These are phyloP conservation scores for Eupleurogrammus muticus DNA, from an alignment of 2,797 vertebrate species.

Conservation along the genomic window DNA sequence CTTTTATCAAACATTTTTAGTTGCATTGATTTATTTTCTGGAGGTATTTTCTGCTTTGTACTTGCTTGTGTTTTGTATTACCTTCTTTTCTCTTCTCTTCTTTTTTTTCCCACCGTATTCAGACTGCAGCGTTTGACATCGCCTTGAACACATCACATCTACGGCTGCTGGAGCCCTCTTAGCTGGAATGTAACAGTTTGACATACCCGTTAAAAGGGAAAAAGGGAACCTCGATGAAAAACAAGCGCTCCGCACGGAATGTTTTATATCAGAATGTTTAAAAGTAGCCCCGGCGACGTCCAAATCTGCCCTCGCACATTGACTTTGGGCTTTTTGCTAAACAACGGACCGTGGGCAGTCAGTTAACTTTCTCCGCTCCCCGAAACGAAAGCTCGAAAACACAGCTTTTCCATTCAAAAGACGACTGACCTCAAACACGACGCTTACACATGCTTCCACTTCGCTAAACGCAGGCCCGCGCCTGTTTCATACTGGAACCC, in stretches of 20 bases:
- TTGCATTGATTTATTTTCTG: not conserved
- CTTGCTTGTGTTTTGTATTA: not conserved
- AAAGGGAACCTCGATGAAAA: too few species aligned
- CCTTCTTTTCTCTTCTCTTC: not conserved
- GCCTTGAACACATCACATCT: not conserved
- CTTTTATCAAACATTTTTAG: not conserved
- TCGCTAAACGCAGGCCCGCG: conserved; percentile 22
- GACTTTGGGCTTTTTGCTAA: not conserved
- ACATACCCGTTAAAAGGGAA: not conserved
- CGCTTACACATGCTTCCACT: conserved; percentile 28
- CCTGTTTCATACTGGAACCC: conserved; percentile 22
- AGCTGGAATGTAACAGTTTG: not conserved
- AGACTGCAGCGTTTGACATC: not conserved
- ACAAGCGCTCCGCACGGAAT: not conserved
- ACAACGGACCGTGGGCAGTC: not conserved
- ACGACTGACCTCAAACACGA: conserved; percentile 4
- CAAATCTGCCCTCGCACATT: not conserved
- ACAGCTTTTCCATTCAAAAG: conserved; percentile 16
- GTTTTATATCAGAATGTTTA: not conserved
- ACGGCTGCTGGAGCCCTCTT: not conserved
- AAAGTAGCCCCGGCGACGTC: not conserved
- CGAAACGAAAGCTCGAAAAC: conserved; percentile 12
- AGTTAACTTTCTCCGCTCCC: not conserved
- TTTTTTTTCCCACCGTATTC: not conserved
- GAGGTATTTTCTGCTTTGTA: not conserved